Base-by-base conservation (phyloP, 1,140 invertebrate species). In the Rhyzopertha dominica region DNA sequence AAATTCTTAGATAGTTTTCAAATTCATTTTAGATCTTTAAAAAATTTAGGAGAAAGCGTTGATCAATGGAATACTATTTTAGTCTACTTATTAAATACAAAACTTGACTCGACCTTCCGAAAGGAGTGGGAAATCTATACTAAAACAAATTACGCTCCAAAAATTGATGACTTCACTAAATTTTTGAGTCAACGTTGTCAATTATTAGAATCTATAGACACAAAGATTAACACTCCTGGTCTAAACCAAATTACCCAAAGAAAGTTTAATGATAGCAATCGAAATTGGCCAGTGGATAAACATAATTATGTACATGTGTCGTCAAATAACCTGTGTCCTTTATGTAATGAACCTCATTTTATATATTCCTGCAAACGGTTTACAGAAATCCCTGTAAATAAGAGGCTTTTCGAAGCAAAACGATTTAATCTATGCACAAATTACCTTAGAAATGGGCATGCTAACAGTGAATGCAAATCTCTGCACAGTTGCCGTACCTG, bases 41-140 rank as follows among this genome's bases (percentile, higher is more conserved):
- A 30, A 30, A 1, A 23, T 5, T 12, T 47, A 10, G 44, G 37
- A 5, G 23, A 30, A 26, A 28, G 13, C 2, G 44, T 43, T 2
- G 22, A 32, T 8, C 8, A 45, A 39, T 45, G 43, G 43, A 13
- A 45, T 25, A 45, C 34, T 3, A 39, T 45, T 45, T 39, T 47
- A 17, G 31, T 47, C 2, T 43, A 29, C 14, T 7, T 47, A 12
- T 4, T 47, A 5, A 23, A 17, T 2, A 17, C 38, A 8, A 47
- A 47, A 22, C 28, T 43, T 5, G 25, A 26, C 10, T 16, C 19
- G 12, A 41, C 23, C 2, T 3, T 23, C 8, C 13, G 14, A 30
- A 12, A 23, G 1, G 38, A 47, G 31, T 47, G 44, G 44, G 44
- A 47, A 47, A 22, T 9, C 20, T 30, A 28, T 28, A 13, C 23